Conservation (phyloP, 2,113 vertebrate species). For the Gymnocephalus cernua region DNA sequence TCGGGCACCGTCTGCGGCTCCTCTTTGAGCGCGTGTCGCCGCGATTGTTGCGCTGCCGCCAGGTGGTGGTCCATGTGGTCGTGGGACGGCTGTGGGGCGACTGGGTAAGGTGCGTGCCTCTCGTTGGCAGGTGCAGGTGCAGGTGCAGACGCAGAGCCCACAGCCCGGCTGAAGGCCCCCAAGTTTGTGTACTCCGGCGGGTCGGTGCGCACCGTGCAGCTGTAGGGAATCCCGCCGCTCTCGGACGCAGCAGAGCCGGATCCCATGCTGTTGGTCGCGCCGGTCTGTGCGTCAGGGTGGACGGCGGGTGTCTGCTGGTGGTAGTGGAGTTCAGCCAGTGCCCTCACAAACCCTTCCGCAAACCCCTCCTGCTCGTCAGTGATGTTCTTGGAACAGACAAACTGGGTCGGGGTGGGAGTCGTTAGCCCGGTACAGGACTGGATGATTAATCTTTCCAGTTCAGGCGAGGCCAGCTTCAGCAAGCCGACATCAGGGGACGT, state of each 20-base stretch:
- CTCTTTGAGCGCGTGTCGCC: slow-evolving; percentile 93
- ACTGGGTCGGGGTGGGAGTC: slow-evolving; percentile 95
- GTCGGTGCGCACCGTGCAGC: slow-evolving; percentile 87
- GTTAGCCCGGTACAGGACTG: slow-evolving; percentile 96
- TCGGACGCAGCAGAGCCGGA: slow-evolving; percentile 73
- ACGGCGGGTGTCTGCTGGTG: slow-evolving; percentile 90
- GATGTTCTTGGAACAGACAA: slow-evolving; percentile 80
- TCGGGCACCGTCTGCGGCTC: slow-evolving; percentile 97
- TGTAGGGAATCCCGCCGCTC: slow-evolving; percentile 82
- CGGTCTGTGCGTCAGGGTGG: slow-evolving; percentile 84
- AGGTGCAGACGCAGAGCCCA: slow-evolving; percentile 80
- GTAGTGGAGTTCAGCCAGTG: slow-evolving; percentile 83
- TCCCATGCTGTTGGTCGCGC: slow-evolving; percentile 69
- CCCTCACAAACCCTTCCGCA: slow-evolving; percentile 80
- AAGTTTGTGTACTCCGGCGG: slow-evolving; percentile 95
- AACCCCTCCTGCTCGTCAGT: slow-evolving; percentile 84
- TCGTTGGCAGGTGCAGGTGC: slow-evolving; percentile 80
- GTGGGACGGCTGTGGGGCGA: slow-evolving; percentile 70
- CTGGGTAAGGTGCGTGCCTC: slow-evolving; percentile 77
- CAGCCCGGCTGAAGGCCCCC: slow-evolving; percentile 88
- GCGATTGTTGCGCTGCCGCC: slow-evolving; percentile 84
- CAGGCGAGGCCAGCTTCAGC: slow-evolving; percentile 95
- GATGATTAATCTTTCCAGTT: slow-evolving; percentile 95
- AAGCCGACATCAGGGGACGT: slow-evolving; percentile 95
- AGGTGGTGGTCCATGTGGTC: slow-evolving; percentile 87